These are phyloP conservation scores for Xerus rutilus DNA, from an alignment of 2,797 vertebrate species.

Conservation along the genomic window DNA sequence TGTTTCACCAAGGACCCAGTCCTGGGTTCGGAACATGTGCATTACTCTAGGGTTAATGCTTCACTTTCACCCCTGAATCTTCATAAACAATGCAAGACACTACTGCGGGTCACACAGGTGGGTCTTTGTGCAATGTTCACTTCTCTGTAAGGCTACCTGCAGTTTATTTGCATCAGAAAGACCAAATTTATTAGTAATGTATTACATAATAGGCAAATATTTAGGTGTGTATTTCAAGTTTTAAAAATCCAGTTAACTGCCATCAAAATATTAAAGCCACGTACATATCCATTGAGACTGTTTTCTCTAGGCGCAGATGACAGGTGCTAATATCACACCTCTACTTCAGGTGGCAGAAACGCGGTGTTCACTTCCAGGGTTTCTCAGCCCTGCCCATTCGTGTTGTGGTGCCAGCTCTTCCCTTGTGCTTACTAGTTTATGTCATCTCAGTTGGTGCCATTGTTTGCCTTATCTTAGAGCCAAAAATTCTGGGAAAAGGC, in stretches of 20 bases:
- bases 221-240: slow-evolving; percentile 1
- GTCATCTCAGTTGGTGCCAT: not conserved
- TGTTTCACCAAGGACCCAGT: not conserved
- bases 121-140: not conserved
- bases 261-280: slow-evolving; percentile 16
- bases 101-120: not conserved
- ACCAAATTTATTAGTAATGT: not conserved
- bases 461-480: slow-evolving; percentile 47
- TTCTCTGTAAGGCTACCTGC: not conserved
- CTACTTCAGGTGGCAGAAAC: not conserved
- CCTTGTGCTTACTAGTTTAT: not conserved
- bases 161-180: not conserved
- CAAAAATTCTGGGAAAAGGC: not conserved
- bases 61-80: not conserved
- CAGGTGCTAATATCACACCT: not conserved
- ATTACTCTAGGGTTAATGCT: not conserved
- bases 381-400: not conserved
- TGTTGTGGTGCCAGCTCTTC: slow-evolving; percentile 6
- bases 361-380: not conserved
- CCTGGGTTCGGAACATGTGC: not conserved
- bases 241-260: not conserved
- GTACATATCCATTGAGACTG: not conserved
- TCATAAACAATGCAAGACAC: not conserved
- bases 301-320: not conserved
- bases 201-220: not conserved